A percentile compares a stretch with the other conserved stretches of the same genome.
These are phyloP conservation scores for Sepiola atlantica DNA, from an alignment of 2,888 invertebrate species.

Conservation along the genomic window DNA sequence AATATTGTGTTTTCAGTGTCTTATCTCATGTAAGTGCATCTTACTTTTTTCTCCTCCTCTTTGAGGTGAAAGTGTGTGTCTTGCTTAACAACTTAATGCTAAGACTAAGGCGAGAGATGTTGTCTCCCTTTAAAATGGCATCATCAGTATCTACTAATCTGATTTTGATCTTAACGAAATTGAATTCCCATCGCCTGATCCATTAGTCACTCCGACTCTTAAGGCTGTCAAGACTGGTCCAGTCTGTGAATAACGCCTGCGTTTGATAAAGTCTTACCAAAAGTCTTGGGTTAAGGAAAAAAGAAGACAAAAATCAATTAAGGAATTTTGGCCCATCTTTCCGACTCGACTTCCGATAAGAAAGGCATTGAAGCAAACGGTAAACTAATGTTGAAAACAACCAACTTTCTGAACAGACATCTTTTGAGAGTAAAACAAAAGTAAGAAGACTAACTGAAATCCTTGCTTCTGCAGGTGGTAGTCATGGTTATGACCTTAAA, in stretches of 20 bases:
- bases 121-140: not conserved
- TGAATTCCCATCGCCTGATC: conserved; percentile 1
- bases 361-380: not conserved
- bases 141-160: not conserved
- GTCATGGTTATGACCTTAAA: too few species aligned
- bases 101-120: not conserved
- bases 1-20: conserved; percentile 15
- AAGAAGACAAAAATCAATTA: not conserved
- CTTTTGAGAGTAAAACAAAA: not conserved
- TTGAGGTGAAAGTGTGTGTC: not conserved
- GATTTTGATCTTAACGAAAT: not conserved
- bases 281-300: not conserved
- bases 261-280: not conserved
- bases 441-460: too few species aligned
- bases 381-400: not conserved
- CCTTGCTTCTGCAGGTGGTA: too few species aligned
- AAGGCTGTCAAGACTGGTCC: not conserved
- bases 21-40: not conserved
- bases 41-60: not conserved
- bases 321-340: not conserved
- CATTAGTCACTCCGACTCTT: not conserved
- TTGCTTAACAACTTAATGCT: not conserved
- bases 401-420: not conserved
- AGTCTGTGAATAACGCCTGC: not conserved
- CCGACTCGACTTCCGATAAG: not conserved